phyloP scores from a whole-genome alignment of 2,797 vertebrate genomes.

The Siniperca scherzeri region DNA sequence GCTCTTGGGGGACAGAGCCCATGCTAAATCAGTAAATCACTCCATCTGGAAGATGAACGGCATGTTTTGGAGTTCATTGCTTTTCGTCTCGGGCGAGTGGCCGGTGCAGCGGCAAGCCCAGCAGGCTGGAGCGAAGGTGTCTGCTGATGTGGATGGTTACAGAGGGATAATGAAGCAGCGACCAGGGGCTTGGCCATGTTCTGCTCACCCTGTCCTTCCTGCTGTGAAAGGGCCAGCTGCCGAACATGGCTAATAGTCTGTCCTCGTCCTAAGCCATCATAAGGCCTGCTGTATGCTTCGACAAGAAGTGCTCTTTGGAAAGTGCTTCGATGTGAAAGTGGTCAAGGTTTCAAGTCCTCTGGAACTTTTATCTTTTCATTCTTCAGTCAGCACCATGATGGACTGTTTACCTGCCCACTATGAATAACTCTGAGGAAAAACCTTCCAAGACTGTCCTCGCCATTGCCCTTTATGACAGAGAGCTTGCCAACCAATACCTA shows the following conservation, averaged over 20 bases:
- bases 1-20: conserved; percentile 71
- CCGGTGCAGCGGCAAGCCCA: conserved; percentile 66
- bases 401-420: conserved; percentile 27
- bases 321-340: conserved; percentile 53
- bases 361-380: conserved; percentile 46
- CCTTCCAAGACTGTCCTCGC: conserved; percentile 11
- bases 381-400: conserved; percentile 29
- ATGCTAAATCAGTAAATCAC: conserved; percentile 84
- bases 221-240: conserved; percentile 61
- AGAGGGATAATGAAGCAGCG: conserved; percentile 80
- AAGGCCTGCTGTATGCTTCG: conserved; percentile 9
- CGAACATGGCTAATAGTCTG: conserved; percentile 41
- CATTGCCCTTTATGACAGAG: conserved; percentile 25
- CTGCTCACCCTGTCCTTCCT: conserved; percentile 49
- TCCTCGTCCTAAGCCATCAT: conserved; percentile 40
- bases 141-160: conserved; percentile 77
- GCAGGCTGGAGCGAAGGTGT: conserved; percentile 72
- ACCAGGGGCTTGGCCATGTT: conserved; percentile 65
- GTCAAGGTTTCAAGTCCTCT: conserved; percentile 40
- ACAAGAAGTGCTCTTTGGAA: conserved; percentile 32
- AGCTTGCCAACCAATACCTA: not conserved
- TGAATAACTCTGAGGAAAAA: conserved; percentile 49
- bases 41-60: conserved; percentile 85
- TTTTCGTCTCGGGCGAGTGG: conserved; percentile 80
- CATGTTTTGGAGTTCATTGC: conserved; percentile 85